Evolutionary conservation across 2,113 vertebrate species (phyloP).

Genomic region (Thryonomys swinderianus): DNA sequence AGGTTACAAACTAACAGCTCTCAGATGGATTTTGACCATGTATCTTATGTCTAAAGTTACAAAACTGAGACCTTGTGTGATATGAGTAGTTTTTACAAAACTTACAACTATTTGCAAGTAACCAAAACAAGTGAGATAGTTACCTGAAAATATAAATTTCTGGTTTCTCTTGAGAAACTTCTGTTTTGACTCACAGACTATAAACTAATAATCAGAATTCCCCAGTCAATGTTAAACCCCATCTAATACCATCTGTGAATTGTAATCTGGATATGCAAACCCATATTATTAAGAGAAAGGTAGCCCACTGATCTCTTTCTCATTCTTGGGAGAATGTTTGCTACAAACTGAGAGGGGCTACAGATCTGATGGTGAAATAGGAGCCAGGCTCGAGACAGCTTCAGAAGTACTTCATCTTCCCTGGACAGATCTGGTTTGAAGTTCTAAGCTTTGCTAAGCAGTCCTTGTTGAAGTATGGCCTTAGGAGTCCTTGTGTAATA

Average conservation of each 20-base stretch:
- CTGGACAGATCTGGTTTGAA: conserved; percentile 34
- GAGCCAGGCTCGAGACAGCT: not conserved
- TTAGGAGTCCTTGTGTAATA: not conserved
- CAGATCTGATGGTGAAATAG: not conserved
- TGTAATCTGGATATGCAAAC: not conserved
- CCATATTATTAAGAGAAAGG: not conserved
- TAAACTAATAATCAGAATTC: not conserved
- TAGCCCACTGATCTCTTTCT: not conserved
- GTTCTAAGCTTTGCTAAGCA: conserved; percentile 18
- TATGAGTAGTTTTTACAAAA: not conserved
- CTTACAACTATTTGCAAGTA: not conserved
- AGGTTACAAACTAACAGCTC: not conserved
- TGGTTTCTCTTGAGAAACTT: not conserved
- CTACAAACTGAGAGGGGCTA: not conserved
- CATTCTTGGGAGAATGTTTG: not conserved
- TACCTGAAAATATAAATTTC: not conserved
- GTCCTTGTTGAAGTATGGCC: not conserved
- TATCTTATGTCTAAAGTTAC: too few species aligned
- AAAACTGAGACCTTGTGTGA: not conserved
- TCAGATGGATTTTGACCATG: too few species aligned
- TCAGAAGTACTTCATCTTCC: conserved; percentile 46
- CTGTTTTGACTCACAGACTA: not conserved
- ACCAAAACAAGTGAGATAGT: not conserved
- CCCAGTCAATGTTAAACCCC: not conserved
- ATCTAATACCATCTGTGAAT: not conserved